phyloP scores from a whole-genome alignment of 2,113 vertebrate species.

The Burhinus bistriatus region DNA sequence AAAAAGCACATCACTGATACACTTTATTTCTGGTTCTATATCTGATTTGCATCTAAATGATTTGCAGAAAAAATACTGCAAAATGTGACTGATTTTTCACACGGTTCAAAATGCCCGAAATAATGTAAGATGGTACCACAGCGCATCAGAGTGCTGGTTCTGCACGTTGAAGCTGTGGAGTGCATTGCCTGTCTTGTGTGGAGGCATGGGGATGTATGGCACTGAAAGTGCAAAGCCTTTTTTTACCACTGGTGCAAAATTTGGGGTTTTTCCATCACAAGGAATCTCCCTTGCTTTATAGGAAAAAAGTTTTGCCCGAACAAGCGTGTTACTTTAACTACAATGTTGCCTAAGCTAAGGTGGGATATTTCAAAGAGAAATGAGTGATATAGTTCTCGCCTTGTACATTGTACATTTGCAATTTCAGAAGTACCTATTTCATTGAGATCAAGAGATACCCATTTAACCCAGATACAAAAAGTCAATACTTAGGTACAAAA shows the following conservation, averaged over 20 bases:
- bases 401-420: background rate
- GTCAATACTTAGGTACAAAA: background rate
- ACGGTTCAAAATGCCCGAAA: background rate
- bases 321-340: background rate
- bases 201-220: background rate
- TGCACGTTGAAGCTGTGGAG: background rate
- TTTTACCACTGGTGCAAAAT: background rate
- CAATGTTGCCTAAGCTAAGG: background rate
- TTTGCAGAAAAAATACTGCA: background rate
- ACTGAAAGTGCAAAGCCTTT: background rate
- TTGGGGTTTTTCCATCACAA: background rate
- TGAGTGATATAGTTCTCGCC: background rate
- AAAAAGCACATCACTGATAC: background rate
- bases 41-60: background rate
- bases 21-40: background rate
- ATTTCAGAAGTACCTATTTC: background rate
- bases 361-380: background rate
- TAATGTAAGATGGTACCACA: background rate
- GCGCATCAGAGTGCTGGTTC: background rate
- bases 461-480: background rate
- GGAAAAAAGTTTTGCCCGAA: background rate
- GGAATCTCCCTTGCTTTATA: background rate
- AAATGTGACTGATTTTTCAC: background rate
- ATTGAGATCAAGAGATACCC: background rate
- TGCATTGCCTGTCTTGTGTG: background rate